A percentile compares a stretch with the other conserved stretches of the same genome.
These are phyloP conservation scores for Thamnaconus septentrionalis DNA, from an alignment of 2,113 vertebrate genomes.

Conservation along the genomic window DNA sequence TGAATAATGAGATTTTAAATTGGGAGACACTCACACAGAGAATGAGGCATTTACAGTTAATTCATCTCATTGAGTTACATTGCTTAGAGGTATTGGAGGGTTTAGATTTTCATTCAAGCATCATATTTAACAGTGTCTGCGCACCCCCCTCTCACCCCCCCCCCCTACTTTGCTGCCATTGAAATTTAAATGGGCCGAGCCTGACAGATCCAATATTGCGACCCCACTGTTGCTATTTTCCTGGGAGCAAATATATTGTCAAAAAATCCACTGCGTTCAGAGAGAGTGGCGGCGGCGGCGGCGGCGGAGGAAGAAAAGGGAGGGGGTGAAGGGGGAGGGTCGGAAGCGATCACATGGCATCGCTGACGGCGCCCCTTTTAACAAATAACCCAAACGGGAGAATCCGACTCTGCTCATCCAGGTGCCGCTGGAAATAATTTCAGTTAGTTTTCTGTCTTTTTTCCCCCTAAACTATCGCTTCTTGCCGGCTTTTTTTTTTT, in stretches of 20 bases:
- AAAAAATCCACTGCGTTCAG: constrained; percentile 68
- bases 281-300: constrained; percentile 48
- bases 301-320: constrained; percentile 1
- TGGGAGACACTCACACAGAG: constrained; percentile 84
- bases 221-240: constrained; percentile 78
- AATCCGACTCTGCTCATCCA: too few relatives aligned
- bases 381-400: constrained; percentile 39
- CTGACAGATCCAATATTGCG: constrained; percentile 82
- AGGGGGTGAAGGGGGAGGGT: neutral
- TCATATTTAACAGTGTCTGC: constrained; percentile 81
- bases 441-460: too few relatives aligned
- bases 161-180: constrained; percentile 76
- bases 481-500: too few relatives aligned
- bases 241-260: constrained; percentile 76
- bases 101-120: constrained; percentile 84
- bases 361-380: neutral
- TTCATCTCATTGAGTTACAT: constrained; percentile 85
- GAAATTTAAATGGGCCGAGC: constrained; percentile 81
- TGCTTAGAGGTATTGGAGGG: constrained; percentile 85
- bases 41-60: constrained; percentile 83
- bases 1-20: constrained; percentile 88
- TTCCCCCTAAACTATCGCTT: too few relatives aligned
- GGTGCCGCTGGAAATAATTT: too few relatives aligned
- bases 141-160: constrained; percentile 1
- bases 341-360: too few relatives aligned